Conservation (phyloP, 2,797 vertebrate species). For the Micromesistius poutassou region DNA sequence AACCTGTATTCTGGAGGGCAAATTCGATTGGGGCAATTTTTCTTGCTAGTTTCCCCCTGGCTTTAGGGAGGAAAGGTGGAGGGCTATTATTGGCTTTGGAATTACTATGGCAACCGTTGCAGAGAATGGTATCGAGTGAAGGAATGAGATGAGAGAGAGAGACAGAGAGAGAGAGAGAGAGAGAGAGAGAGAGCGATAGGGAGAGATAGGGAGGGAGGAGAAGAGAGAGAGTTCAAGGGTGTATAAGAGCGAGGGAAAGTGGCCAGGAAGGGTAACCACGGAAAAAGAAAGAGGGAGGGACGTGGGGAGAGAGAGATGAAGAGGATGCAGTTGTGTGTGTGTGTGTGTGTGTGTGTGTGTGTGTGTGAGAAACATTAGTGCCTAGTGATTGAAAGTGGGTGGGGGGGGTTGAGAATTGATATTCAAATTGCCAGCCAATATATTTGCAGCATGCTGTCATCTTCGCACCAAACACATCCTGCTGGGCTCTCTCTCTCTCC, state of each 20-base stretch:
- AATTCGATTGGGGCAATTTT: constrained; percentile 69
- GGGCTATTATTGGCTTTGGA: constrained; percentile 70
- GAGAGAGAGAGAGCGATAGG: not conserved
- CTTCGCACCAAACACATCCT: constrained; percentile 7
- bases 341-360: constrained; percentile 9
- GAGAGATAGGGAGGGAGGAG: not conserved
- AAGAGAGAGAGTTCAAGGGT: not conserved
- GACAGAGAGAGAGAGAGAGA: not conserved
- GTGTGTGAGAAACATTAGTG: constrained; percentile 5
- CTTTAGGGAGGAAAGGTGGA: constrained; percentile 68
- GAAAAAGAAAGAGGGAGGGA: constrained; percentile 1
- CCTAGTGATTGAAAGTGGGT: constrained; percentile 9
- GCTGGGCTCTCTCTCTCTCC: not conserved
- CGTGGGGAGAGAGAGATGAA: constrained; percentile 1
- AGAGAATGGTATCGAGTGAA: constrained; percentile 52
- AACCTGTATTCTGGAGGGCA: constrained; percentile 34
- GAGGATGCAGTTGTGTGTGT: not conserved
- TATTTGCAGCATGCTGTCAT: constrained; percentile 26
- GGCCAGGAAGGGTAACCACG: not conserved
- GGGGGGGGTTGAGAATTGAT: constrained; percentile 25
- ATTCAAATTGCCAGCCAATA: constrained; percentile 32
- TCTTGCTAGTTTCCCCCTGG: constrained; percentile 47
- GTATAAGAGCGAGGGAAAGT: not conserved
- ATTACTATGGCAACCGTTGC: constrained; percentile 75
- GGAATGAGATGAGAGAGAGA: constrained; percentile 52